Evolutionary conservation across 2,113 vertebrate species (phyloP).

Genomic region (Lichenostomus cassidix): DNA sequence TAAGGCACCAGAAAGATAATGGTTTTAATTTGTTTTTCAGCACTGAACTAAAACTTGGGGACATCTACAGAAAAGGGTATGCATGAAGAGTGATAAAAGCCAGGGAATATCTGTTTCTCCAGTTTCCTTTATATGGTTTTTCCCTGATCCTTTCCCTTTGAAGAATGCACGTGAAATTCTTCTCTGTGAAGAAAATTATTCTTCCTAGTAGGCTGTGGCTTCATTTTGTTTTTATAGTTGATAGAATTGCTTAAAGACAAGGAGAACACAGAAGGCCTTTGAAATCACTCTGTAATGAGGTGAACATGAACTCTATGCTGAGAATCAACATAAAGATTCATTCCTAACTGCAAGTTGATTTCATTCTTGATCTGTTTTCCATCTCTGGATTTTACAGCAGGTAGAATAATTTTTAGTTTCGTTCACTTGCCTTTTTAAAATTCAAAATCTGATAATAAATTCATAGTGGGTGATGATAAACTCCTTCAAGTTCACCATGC

Average conservation of each 20-base stretch:
- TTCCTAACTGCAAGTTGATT: neutral
- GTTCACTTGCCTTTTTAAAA: neutral
- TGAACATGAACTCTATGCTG: neutral
- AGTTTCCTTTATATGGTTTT: neutral
- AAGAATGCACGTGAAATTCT: neutral
- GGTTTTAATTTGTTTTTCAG: neutral
- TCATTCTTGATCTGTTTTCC: conserved; percentile 12
- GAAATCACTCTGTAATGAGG: neutral
- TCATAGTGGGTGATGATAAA: neutral
- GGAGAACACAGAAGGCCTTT: neutral
- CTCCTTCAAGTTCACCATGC: neutral
- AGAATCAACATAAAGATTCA: neutral
- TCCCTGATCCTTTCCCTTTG: neutral
- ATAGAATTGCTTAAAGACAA: neutral
- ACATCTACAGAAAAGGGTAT: neutral
- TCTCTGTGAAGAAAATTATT: neutral
- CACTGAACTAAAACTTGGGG: neutral
- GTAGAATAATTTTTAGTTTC: neutral
- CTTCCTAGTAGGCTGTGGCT: neutral
- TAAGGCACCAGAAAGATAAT: neutral
- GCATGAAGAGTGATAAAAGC: neutral
- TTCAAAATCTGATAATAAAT: neutral
- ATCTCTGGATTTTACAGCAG: neutral
- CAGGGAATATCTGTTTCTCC: neutral
- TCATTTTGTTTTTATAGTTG: neutral